Evolutionary conservation across 2,888 invertebrate species (phyloP).

Genomic region (Synergus laeviventris): DNA sequence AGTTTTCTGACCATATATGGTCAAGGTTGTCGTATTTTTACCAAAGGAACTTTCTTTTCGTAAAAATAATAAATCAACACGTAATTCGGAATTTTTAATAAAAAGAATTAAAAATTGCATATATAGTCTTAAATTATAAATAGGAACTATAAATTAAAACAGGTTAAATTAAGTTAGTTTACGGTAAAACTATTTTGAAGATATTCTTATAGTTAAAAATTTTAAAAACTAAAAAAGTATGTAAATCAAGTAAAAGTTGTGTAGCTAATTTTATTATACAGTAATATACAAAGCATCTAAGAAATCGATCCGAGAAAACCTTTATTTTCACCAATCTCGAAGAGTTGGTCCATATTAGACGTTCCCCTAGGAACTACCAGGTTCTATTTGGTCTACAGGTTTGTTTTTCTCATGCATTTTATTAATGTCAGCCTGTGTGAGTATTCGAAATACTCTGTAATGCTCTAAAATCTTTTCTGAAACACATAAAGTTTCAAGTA

Average conservation of each 20-base stretch:
- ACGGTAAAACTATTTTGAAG: no score
- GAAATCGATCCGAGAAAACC: not conserved
- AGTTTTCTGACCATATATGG: conserved; percentile 53
- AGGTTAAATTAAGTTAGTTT: no score
- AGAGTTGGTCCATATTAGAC: not conserved
- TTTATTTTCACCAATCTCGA: not conserved
- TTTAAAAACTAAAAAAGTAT: not conserved
- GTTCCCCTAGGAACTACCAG: not conserved
- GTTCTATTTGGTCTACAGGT: not conserved
- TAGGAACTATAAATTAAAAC: no score
- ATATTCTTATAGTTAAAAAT: no score
- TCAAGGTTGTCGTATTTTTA: conserved; percentile 44
- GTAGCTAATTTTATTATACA: not conserved
- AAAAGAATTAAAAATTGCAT: not conserved
- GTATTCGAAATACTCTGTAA: conserved; percentile 81
- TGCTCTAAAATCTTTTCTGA: conserved; percentile 80
- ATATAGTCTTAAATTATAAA: no score
- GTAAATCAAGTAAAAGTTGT: conserved; percentile 33
- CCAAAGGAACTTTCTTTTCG: conserved; percentile 18
- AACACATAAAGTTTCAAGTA: conserved; percentile 45
- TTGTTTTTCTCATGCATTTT: conserved; percentile 13
- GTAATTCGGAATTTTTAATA: not conserved
- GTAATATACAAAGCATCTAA: not conserved
- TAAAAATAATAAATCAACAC: not conserved
- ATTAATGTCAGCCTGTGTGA: not conserved